Conservation (phyloP, 2,888 invertebrate genomes). For the Plebejus anna region DNA sequence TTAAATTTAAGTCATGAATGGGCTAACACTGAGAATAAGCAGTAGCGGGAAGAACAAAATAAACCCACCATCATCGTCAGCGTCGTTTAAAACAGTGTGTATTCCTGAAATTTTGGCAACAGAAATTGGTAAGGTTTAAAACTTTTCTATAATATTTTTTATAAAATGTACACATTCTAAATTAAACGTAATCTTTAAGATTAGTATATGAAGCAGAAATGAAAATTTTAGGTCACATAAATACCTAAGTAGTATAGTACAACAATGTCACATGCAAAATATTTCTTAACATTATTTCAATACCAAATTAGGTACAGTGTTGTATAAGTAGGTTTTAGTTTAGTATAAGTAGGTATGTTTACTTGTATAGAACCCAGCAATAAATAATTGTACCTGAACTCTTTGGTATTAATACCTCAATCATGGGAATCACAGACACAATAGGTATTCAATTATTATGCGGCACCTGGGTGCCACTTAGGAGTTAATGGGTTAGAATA, state of each 20-base stretch:
- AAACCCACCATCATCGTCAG: slow-evolving; percentile 43
- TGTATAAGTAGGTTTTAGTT: not conserved
- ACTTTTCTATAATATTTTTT: not conserved
- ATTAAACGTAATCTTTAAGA: too few relatives aligned
- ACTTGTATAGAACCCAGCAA: too few relatives aligned
- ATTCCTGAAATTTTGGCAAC: slow-evolving; percentile 39
- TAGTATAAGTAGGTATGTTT: not conserved
- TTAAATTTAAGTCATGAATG: slow-evolving; percentile 49
- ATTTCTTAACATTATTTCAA: not conserved
- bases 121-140: slow-evolving; percentile 22
- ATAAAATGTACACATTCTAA: too few relatives aligned
- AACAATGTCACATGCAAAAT: not conserved
- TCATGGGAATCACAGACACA: too few relatives aligned
- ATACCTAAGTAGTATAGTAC: too few relatives aligned
- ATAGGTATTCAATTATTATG: too few relatives aligned
- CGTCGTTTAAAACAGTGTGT: slow-evolving; percentile 47
- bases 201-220: not conserved
- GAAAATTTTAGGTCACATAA: too few relatives aligned
- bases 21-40: slow-evolving; percentile 54
- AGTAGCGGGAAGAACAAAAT: slow-evolving; percentile 50
- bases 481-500: too few relatives aligned
- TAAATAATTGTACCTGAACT: too few relatives aligned
- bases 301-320: not conserved
- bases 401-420: too few relatives aligned
- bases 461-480: too few relatives aligned